Base-by-base conservation (phyloP, 2,888 invertebrate species). In the Rugalucina vietnamica region DNA sequence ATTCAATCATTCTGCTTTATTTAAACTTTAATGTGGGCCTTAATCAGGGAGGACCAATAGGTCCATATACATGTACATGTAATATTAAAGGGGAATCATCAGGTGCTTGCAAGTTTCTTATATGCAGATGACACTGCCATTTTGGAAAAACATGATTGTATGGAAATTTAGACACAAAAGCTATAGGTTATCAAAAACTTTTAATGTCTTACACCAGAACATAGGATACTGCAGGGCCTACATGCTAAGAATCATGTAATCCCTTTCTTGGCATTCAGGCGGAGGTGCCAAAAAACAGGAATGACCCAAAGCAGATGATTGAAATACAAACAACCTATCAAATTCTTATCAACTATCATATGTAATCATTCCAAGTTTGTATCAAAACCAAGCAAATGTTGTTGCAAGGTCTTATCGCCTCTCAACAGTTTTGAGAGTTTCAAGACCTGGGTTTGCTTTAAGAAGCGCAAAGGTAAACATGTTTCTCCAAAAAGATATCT, bases 361-460 rank as follows among this genome's bases (percentile, higher is more conserved):
- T 60, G 60, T 60, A 27, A 60, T 27, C 65, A 24, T 32, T 65
- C 34, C 29, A 34, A 34, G 65, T 29, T 65, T 29, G 65, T 29
- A 65, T 65, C 65, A 65, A 65, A 65, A 65, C 34, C 34, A 1
- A 65, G 65, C 34, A 65, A 34, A 65, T 32, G 24, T 65, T 65
- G 32, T 34, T 65, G 34, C 65, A 65, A 29, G 32, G 32, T 65
- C 65, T 65, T 65, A 65, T 65, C 65, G 21, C 29, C 34, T 65
- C 34, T 65, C 34, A 8, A 10, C 65, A 65, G 65, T 65, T 3
- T 65, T 65, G 65, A 65, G 65, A 65, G 65, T 65, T 65, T 65
- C 65, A 65, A 65, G 65, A 65, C 65, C 34, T 18, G 14, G n/a
- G 65, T 65, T 65, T 65, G 65, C 65, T 65, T 65, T 65, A 65